phyloP scores from a whole-genome alignment of 2,888 invertebrate genomes.

The Venusia cambrica region DNA sequence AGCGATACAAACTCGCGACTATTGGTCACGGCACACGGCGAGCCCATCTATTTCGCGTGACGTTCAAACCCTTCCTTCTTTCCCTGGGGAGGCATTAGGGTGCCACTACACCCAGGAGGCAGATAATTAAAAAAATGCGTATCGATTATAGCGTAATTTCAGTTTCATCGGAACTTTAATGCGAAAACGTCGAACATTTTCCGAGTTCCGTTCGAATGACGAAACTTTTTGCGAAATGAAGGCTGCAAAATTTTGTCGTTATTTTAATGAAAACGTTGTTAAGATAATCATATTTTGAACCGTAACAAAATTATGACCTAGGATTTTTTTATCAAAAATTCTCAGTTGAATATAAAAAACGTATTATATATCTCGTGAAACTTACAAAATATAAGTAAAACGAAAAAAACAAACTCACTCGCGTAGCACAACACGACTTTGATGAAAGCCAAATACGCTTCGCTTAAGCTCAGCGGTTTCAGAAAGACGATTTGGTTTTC shows the following conservation, averaged over 20 bases:
- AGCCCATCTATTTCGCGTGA: slow-evolving; percentile 76
- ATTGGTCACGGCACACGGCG: slow-evolving; percentile 70
- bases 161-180: slow-evolving; percentile 34
- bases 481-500: slow-evolving; percentile 21
- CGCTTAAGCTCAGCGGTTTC: slow-evolving; percentile 18
- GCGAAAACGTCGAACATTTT: slow-evolving; percentile 21
- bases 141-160: slow-evolving; percentile 45
- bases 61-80: slow-evolving; percentile 72
- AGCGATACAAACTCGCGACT: slow-evolving; percentile 65
- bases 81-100: slow-evolving; percentile 66
- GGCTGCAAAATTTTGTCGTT: no score
- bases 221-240: background rate
- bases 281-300: no score
- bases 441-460: slow-evolving; percentile 28
- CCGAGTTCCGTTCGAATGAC: slow-evolving; percentile 9
- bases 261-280: no score
- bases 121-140: slow-evolving; percentile 67
- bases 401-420: slow-evolving; percentile 19
- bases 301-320: no score
- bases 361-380: no score
- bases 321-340: no score
- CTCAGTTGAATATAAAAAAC: no score
- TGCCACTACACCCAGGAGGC: slow-evolving; percentile 46
- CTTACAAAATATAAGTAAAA: slow-evolving; percentile 17
- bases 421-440: slow-evolving; percentile 19